A percentile compares a stretch with the other conserved stretches of the same genome.
These are phyloP conservation scores for Reticulitermes lucifugus DNA, from an alignment of 2,888 invertebrate species.

Conservation along the genomic window DNA sequence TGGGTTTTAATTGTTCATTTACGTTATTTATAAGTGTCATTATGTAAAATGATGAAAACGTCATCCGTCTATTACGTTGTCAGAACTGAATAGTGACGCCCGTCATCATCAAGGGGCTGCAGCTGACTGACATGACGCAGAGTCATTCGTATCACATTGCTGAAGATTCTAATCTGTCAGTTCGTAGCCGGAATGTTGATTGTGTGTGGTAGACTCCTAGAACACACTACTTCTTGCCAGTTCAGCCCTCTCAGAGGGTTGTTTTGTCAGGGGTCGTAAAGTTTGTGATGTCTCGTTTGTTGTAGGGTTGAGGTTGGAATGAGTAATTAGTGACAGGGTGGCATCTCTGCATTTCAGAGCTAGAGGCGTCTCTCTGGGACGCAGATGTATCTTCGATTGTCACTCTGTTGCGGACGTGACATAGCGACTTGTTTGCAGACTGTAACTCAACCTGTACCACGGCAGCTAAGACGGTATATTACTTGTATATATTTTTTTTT, in stretches of 20 bases:
- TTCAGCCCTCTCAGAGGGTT: neutral
- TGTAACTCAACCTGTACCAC: too few relatives aligned
- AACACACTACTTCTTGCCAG: neutral
- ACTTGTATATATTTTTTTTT: too few relatives aligned
- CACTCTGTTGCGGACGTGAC: neutral
- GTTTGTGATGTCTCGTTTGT: neutral
- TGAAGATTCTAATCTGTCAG: neutral
- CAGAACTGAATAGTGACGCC: too few relatives aligned
- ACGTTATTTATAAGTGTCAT: too few relatives aligned
- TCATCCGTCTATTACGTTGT: too few relatives aligned
- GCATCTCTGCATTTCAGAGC: neutral
- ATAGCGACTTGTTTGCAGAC: too few relatives aligned
- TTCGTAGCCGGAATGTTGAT: neutral
- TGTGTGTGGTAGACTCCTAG: neutral
- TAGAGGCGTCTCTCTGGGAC: neutral
- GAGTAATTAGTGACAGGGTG: conserved; percentile 4
- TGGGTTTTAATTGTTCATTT: too few relatives aligned
- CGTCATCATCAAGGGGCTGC: too few relatives aligned
- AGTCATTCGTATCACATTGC: too few relatives aligned
- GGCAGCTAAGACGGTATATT: too few relatives aligned
- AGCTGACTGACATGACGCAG: too few relatives aligned
- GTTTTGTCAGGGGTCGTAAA: neutral
- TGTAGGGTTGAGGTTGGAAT: neutral
- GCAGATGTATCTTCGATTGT: neutral
- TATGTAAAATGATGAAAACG: too few relatives aligned